A percentile compares a stretch with the other conserved stretches of the same genome.
phyloP scores from a whole-genome alignment of 1,140 invertebrate genomes.

The Lithobius niger region DNA sequence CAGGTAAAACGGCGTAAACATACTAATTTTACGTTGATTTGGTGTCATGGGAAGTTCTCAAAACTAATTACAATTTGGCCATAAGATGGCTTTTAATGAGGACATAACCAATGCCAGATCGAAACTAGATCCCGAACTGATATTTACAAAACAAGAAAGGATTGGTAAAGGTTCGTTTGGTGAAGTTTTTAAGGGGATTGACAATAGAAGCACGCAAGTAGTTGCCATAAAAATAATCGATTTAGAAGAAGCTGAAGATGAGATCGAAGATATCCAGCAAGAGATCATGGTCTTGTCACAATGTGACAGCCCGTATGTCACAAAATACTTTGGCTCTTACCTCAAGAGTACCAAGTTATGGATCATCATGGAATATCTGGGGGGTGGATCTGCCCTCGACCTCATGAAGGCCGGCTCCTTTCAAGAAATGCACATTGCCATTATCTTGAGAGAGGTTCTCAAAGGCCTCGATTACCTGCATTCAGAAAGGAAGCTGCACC shows the following conservation, averaged over 20 bases:
- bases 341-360: slow-evolving; percentile 98
- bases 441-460: slow-evolving; percentile 93
- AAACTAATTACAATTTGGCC: too few species aligned
- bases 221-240: slow-evolving; percentile 99
- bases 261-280: slow-evolving; percentile 99
- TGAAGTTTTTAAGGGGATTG: slow-evolving; percentile 98
- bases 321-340: slow-evolving; percentile 95
- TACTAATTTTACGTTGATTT: too few species aligned
- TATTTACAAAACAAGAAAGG: slow-evolving; percentile 97
- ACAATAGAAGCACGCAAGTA: slow-evolving; percentile 93
- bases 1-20: too few species aligned
- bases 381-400: slow-evolving; percentile 95
- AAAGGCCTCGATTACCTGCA: slow-evolving; percentile 98
- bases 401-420: slow-evolving; percentile 98
- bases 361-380: slow-evolving; percentile 99
- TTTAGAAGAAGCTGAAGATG: slow-evolving; percentile 99
- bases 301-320: slow-evolving; percentile 97
- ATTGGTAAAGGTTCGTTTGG: slow-evolving; percentile 99
- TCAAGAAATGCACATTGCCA: slow-evolving; percentile 98
- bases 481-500: slow-evolving; percentile 91
- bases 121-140: slow-evolving; percentile 96
- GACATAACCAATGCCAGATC: slow-evolving; percentile 37
- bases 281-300: slow-evolving; percentile 99
- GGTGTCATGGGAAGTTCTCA: too few species aligned
- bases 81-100: too few species aligned